phyloP scores from a whole-genome alignment of 2,797 vertebrate genomes.

The Bovichtus variegatus region DNA sequence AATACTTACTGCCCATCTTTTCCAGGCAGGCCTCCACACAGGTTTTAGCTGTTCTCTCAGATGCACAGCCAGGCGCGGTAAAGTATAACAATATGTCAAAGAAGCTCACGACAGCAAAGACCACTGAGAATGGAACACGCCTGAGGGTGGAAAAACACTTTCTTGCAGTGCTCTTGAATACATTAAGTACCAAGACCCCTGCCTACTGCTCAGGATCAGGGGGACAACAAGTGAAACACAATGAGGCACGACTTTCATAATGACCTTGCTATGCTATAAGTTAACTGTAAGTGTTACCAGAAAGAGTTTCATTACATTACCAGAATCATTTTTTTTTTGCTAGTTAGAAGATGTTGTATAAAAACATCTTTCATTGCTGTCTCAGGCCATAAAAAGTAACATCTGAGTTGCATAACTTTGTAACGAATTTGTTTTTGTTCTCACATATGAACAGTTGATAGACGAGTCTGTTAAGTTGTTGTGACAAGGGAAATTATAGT shows the following conservation, averaged over 20 bases:
- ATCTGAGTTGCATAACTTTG: background rate
- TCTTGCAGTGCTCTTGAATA: conserved; percentile 63
- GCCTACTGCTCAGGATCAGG: conserved; percentile 39
- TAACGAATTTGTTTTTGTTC: conserved; percentile 3
- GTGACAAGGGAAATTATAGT: conserved; percentile 22
- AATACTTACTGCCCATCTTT: conserved; percentile 62
- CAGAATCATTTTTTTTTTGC: background rate
- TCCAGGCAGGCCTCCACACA: conserved; percentile 68
- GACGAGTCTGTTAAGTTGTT: conserved; percentile 7
- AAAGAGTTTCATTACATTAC: conserved; percentile 1
- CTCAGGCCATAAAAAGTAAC: background rate
- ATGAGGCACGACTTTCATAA: conserved; percentile 8
- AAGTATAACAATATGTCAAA: conserved; percentile 75
- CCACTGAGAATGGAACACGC: conserved; percentile 68
- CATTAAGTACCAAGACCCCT: conserved; percentile 52
- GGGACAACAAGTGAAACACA: conserved; percentile 21
- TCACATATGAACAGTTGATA: background rate
- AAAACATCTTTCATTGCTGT: background rate
- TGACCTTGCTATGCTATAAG: background rate
- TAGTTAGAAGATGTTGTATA: background rate
- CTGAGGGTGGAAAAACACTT: conserved; percentile 69
- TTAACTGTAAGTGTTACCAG: background rate
- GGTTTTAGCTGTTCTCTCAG: conserved; percentile 69
- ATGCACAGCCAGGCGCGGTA: conserved; percentile 66
- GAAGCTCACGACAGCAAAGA: conserved; percentile 56